Evolutionary conservation across 2,888 invertebrate species (phyloP), one percentile per base, ranked within the genome.

Genomic region (Protonemura montana): DNA sequence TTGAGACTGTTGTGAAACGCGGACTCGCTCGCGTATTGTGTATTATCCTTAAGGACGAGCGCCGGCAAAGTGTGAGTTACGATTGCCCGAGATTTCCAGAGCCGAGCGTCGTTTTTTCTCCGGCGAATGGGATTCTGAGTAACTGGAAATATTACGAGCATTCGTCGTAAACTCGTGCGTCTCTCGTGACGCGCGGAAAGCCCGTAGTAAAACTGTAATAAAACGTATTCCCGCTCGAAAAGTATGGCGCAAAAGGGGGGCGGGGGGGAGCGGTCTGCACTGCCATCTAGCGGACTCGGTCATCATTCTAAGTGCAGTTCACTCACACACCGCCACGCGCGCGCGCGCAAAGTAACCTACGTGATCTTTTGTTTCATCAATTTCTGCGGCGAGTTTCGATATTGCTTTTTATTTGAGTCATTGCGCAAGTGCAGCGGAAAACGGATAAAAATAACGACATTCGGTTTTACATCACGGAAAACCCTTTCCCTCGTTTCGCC

Each of bases 101-200:
- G 30, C 6, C 28, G 2, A 21, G n/a, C 27, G 30, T 29, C 30
- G 27, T 27, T 13, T 13, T 27, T 30, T 30, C 16, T 5, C 29
- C 3, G 21, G 30, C 16, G 29, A 29, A 81, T 81, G 29, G 81
- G 81, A 78, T 78, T 78, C 25, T 28, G 78, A 78, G 78, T 28
- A 81, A 81, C 81, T 29, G 81, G 81, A 30, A 81, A 81, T 81
- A n/a, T 30, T 29, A 81, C 81, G 81, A 78, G 30, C 81, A 59
- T 25, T 29, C 29, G 81, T 81, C 81, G 81, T 81, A 81, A 81
- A 81, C 7, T 29, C 21, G 13, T 16, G n/a, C 80, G n/a, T n/a
- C 27, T 10, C 59, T 10, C 59, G 59, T 21, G 16, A 16, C 21
- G 59, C 59, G 59, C 59, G 16, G 21, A 59, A 59, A 59, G 59